Conservation (phyloP, 2,888 invertebrate species). For the Noctua janthina region DNA sequence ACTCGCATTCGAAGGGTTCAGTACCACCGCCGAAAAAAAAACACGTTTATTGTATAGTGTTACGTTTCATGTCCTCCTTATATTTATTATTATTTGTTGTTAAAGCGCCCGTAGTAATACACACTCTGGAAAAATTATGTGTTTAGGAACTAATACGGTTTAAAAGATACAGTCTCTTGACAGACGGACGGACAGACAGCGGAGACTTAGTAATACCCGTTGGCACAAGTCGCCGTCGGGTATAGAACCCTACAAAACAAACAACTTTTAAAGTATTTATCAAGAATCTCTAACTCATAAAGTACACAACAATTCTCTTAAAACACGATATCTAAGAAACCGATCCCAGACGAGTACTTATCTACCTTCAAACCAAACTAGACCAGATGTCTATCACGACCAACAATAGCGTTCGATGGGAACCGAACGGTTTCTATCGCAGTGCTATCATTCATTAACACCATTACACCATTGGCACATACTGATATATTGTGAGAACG, state of each 20-base stretch:
- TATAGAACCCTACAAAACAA: background rate
- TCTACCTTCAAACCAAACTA: conserved; percentile 45
- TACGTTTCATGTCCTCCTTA: too few species aligned
- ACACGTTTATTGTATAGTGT: too few species aligned
- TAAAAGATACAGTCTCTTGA: too few species aligned
- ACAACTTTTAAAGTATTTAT: background rate
- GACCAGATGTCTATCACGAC: conserved; percentile 62
- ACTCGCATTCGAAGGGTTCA: background rate
- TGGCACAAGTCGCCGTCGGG: background rate
- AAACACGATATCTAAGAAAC: conserved; percentile 26
- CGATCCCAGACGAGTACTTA: conserved; percentile 24
- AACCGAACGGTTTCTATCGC: conserved; percentile 51
- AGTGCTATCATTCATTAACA: conserved; percentile 57
- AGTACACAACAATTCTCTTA: conserved; percentile 17
- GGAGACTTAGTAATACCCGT: background rate
- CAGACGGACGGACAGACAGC: background rate
- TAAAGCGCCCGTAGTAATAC: too few species aligned
- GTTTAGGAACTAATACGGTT: background rate
- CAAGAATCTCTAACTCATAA: conserved; percentile 7
- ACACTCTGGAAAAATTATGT: too few species aligned
- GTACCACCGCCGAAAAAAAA: background rate
- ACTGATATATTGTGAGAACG: conserved; percentile 61
- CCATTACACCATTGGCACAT: conserved; percentile 48
- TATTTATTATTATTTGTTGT: too few species aligned
- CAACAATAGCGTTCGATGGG: conserved; percentile 64